Evolutionary conservation across 1,140 invertebrate genomes (phyloP).

Genomic region (Bombus picipes): DNA sequence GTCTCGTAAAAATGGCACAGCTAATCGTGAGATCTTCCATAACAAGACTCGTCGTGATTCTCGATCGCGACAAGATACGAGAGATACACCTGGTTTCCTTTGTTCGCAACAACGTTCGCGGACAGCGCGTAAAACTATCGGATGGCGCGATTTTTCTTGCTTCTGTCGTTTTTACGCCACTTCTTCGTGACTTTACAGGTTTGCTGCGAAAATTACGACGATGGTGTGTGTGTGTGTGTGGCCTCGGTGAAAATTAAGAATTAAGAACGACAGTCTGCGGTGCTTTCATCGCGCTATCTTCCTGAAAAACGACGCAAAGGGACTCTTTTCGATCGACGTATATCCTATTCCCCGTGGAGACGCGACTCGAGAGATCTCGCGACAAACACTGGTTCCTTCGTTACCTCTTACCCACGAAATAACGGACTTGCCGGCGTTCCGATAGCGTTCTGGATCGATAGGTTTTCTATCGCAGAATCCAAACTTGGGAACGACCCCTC

Average conservation of each 20-base stretch:
- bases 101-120: no score
- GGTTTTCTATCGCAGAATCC: neutral
- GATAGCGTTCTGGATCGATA: no score
- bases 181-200: neutral
- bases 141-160: no score
- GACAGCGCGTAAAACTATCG: no score
- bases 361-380: neutral
- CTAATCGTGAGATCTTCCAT: constrained; percentile 27
- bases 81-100: neutral
- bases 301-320: neutral
- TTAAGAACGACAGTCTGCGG: no score
- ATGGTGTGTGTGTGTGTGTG: no score
- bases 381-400: neutral
- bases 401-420: no score
- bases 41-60: constrained; percentile 51
- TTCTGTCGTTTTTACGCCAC: no score
- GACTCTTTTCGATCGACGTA: neutral
- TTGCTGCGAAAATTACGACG: constrained; percentile 39
- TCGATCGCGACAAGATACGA: constrained; percentile 22
- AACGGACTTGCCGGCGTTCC: no score
- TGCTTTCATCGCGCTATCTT: neutral
- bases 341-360: constrained; percentile 2
- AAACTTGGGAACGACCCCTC: neutral
- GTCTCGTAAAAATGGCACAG: constrained; percentile 43
- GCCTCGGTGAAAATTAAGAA: no score